These are phyloP conservation scores for Diorhabda sublineata DNA, from an alignment of 1,140 invertebrate species.

Conservation along the genomic window DNA sequence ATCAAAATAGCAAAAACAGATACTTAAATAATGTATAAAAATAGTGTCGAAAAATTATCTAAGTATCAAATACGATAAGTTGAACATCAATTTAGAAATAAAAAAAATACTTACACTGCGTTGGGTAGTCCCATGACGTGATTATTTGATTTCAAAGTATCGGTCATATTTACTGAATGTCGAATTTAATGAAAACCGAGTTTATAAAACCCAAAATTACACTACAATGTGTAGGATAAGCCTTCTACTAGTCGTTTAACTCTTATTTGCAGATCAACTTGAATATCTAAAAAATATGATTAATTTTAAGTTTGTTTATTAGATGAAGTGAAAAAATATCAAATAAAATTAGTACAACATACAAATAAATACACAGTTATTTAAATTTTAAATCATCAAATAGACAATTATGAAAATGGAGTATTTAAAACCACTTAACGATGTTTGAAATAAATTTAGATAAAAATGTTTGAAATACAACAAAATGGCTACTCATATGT, in stretches of 20 bases:
- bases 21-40: background rate
- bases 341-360: background rate
- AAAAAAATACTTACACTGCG: constrained; percentile 42
- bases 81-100: background rate
- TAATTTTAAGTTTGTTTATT: constrained; percentile 3
- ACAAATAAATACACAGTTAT: background rate
- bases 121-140: constrained; percentile 41
- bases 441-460: background rate
- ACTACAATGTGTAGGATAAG: constrained; percentile 42
- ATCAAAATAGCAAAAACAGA: constrained; percentile 6
- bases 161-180: constrained; percentile 44
- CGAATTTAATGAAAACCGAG: constrained; percentile 35
- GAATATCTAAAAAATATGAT: constrained; percentile 2
- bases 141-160: constrained; percentile 45
- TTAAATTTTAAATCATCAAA: background rate
- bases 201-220: constrained; percentile 44
- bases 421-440: background rate
- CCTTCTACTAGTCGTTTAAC: background rate
- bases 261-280: background rate
- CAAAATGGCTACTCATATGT: background rate
- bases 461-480: background rate
- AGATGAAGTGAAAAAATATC: background rate
- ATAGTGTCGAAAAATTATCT: too few relatives aligned
- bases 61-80: too few relatives aligned
- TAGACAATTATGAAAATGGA: too few relatives aligned